Base-by-base conservation (phyloP, 2,113 vertebrate genomes). In the Poecile atricapillus region DNA sequence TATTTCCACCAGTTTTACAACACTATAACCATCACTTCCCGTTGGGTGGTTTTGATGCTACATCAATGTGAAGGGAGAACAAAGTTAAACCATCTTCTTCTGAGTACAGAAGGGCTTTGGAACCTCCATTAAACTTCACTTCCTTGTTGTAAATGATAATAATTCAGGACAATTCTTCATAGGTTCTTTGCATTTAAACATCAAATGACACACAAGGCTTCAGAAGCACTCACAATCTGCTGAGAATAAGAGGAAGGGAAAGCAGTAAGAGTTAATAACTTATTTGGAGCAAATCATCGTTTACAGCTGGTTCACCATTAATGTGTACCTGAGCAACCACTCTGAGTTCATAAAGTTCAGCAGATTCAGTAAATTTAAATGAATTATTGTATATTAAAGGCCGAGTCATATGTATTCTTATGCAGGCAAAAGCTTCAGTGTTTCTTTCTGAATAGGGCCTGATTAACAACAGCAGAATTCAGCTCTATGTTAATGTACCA, bases 1-100 rank as follows among this genome's bases (percentile, higher is more conserved):
- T 91, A 87, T 96, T 96, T 95, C 92, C 93, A 93, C 75, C 86
- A 84, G 82, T 94, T 92, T 91, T 97, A 92, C 87, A 94, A 37
- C 35, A 55, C 79, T 87, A 7, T 83, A 94, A 93, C 90, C 92
- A 87, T 87, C 89, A 27, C 83, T 91, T 93, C 92, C 93, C 2
- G 0, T 81, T 75, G 92, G 69, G 80, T 75, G 68, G 56, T 88
- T 93, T 85, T 70, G 64, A 81, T 95, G 85, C 63, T 70, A 41
- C 85, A 68, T 86, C 80, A 59, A 9, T 56, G 64, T 2, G 0
- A 64, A 83, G 20, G 50, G 47, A 95, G 82, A 96, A 77, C 82
- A 94, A 95, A 97, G 79, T 77, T 16, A 86, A 93, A 79, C 35
- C 75, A 31, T 20, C 35, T 59, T 22, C 59, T 62, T 77, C 84